phyloP scores from a whole-genome alignment of 2,797 vertebrate genomes.

The Pseudochaenichthys georgianus region DNA sequence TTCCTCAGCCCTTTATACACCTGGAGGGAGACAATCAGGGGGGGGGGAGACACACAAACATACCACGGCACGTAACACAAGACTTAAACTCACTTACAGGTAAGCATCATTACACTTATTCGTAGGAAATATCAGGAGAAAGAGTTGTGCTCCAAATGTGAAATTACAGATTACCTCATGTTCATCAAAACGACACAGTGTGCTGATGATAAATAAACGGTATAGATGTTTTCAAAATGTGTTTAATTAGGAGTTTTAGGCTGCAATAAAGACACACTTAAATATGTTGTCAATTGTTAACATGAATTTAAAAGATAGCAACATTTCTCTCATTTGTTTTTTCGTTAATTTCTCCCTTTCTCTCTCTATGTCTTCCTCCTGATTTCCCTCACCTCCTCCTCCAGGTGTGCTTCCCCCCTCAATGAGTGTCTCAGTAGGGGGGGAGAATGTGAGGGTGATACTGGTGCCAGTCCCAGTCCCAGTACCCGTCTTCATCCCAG shows the following conservation, averaged over 20 bases:
- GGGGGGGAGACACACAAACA: too few relatives aligned
- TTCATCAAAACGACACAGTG: background rate
- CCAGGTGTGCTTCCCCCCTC: conserved; percentile 29
- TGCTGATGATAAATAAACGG: background rate
- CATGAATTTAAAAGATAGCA: background rate
- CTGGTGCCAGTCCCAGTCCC: conserved; percentile 88
- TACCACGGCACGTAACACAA: too few relatives aligned
- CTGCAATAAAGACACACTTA: too few relatives aligned
- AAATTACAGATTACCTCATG: background rate
- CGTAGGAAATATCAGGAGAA: background rate
- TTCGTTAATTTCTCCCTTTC: background rate
- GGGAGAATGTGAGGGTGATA: conserved; percentile 82
- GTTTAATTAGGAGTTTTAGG: background rate
- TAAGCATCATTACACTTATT: too few relatives aligned
- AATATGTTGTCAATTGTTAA: background rate
- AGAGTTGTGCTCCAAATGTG: background rate
- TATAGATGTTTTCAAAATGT: background rate
- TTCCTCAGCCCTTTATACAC: too few relatives aligned
- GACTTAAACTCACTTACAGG: background rate
- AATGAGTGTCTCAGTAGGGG: conserved; percentile 33
- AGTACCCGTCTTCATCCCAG: conserved; percentile 93
- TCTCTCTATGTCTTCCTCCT: background rate
- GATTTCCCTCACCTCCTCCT: background rate
- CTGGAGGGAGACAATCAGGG: too few relatives aligned
- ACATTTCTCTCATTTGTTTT: background rate